Evolutionary conservation across 30 jellyfish, hydroid and myxozoan genomes (phyloP).

Genomic region (Hydractinia symbiolongicarpus): DNA sequence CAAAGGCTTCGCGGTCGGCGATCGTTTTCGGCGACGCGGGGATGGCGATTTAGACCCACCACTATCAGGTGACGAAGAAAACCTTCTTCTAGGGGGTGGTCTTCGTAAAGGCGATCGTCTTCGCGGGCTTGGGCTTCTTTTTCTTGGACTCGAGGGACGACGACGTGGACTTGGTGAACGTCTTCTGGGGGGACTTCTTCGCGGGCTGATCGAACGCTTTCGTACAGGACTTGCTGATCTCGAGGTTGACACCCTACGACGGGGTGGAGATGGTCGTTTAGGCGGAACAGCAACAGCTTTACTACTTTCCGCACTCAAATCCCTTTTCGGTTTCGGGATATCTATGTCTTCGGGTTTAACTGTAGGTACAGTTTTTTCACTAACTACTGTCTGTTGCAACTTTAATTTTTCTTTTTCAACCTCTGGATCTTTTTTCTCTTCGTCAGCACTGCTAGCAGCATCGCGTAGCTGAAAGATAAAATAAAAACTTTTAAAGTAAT

Average conservation of each 20-base stretch:
- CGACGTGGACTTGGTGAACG: slow-evolving; percentile 37
- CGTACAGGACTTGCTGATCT: slow-evolving; percentile 22
- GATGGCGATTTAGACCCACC: slow-evolving; percentile 71
- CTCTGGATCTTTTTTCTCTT: slow-evolving; percentile 3
- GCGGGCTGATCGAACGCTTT: slow-evolving; percentile 27
- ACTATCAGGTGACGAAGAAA: slow-evolving; percentile 36
- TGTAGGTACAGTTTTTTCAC: no score
- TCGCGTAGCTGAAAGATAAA: slow-evolving; percentile 23
- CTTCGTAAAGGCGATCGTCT: slow-evolving; percentile 34
- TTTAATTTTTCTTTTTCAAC: slow-evolving; percentile 21
- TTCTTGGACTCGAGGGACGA: slow-evolving; percentile 37
- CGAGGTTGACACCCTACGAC: slow-evolving; percentile 24
- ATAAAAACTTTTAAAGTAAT: not conserved
- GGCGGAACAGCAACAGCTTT: slow-evolving; percentile 9
- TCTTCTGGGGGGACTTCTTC: slow-evolving; percentile 3
- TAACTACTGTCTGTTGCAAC: slow-evolving; percentile 12
- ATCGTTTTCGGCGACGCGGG: slow-evolving; percentile 80
- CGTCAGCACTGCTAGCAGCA: slow-evolving; percentile 11
- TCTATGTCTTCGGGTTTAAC: slow-evolving; percentile 6
- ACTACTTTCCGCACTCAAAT: slow-evolving; percentile 27
- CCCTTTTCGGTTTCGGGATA: not conserved
- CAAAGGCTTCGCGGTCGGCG: slow-evolving; percentile 52
- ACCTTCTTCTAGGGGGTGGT: slow-evolving; percentile 44
- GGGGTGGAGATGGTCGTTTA: slow-evolving; percentile 30
- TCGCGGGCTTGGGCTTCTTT: slow-evolving; percentile 28